Percentiles rank a stretch among this genome's conserved stretches.
These are phyloP conservation scores for roundworm (Caenorhabditis elegans) DNA, from an alignment of 1,140 invertebrate genomes.

Conservation along the genomic window WBcel235 BX284602.5:6533001-6533500, in stretches of 20 bases:
- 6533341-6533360: constrained; percentile 80
- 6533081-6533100: no score
- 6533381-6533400: constrained; percentile 82
- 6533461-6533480: constrained; percentile 88
- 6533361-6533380: constrained; percentile 79
- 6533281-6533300: constrained; percentile 39
- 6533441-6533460: constrained; percentile 94
- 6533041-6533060: no score
- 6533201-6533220: constrained; percentile 71
- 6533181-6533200: constrained; percentile 78
- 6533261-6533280: not conserved
- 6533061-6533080: no score
- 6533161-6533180: constrained; percentile 77
- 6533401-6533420: constrained; percentile 78
- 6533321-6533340: constrained; percentile 78
- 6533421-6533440: constrained; percentile 84
- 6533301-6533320: constrained; percentile 77
- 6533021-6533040: no score
- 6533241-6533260: constrained; percentile 43
- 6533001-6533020: not conserved
- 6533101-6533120: no score
- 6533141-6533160: not conserved
- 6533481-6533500: constrained; percentile 76
- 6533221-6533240: constrained; percentile 68
- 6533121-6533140: not conserved